Conservation (phyloP, 2,113 vertebrate genomes). For the Dipodomys spectabilis region DNA sequence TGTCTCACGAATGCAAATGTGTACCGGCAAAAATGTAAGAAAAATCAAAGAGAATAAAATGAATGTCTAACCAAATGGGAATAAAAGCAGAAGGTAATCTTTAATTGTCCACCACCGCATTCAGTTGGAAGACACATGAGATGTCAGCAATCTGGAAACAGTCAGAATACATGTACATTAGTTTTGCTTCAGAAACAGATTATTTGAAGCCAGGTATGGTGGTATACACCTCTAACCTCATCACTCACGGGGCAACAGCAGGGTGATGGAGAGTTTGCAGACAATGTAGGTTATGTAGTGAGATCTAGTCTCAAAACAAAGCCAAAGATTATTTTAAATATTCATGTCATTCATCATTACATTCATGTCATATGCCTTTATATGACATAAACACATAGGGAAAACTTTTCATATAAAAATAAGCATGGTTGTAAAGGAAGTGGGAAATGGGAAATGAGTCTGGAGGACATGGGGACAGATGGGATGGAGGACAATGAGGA, state of each 20-base stretch:
- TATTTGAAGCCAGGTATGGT: background rate
- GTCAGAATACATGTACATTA: slow-evolving; percentile 26
- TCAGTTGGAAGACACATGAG: slow-evolving; percentile 63
- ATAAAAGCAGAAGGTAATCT: slow-evolving; percentile 66
- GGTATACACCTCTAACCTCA: background rate
- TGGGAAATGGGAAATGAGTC: too few relatives aligned
- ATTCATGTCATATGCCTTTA: background rate
- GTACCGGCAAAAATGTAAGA: slow-evolving; percentile 11
- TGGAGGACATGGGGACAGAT: too few relatives aligned
- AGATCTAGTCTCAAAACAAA: background rate
- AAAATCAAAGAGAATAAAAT: slow-evolving; percentile 56
- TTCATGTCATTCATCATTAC: background rate
- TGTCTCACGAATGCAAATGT: background rate
- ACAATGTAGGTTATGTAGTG: background rate
- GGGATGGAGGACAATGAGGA: too few relatives aligned
- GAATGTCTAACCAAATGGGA: slow-evolving; percentile 62
- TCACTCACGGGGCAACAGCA: background rate
- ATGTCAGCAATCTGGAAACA: slow-evolving; percentile 27
- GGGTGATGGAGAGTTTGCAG: background rate
- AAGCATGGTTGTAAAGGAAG: too few relatives aligned
- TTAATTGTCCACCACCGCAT: slow-evolving; percentile 69
- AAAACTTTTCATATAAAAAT: fast-evolving
- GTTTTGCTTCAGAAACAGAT: slow-evolving; percentile 7
- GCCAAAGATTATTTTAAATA: background rate
- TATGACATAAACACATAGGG: background rate